Base-by-base conservation (phyloP, 2,888 invertebrate species). In the Cephus nigrinus region DNA sequence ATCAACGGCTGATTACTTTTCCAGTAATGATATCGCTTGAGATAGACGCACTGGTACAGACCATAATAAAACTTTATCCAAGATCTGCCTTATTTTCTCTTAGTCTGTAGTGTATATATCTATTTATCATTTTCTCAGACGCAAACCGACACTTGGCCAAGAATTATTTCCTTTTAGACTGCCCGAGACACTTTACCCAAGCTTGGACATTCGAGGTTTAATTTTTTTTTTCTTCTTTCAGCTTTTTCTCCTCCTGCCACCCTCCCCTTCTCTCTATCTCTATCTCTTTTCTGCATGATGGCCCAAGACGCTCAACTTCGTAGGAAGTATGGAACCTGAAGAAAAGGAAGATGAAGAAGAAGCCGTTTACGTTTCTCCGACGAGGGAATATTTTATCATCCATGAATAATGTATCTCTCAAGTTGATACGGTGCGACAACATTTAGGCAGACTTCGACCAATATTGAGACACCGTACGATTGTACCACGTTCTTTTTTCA, bases 401-500 rank as follows among this genome's bases (percentile, higher is more conserved):
- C 83, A 85, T 85, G 85, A 86, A 85, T 85, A 85, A 85, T 85
- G 86, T 84, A 85, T 85, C 80, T 81, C 75, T 79, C 79, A 69
- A 75, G 82, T 80, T 80, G 81, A 83, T 80, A 83, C 80, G 79
- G 76, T 78, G 82, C 81, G 77, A 81, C 82, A 86, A 86, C 83
- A 83, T 85, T 85, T 86, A 86, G 85, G 83, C 83, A 77, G 75
- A 75, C 79, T 76, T 73, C 78, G 80, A 76, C 40, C 55, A 55
- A 55, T 55, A 55, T 55, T 55, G 55, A 55, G 55, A 55, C 55
- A 55, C 55, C 55, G 55, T 23, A 55, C 23, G 55, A 55, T 23
- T 23, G 23, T 55, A 3, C 23, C 15, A 55, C 23, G 5, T 23
- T 23, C 55, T 55, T 9, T 23, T 23, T 9, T 55, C 55, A 23